phyloP scores from a whole-genome alignment of 1,140 invertebrate genomes.

The Apis cerana region DNA sequence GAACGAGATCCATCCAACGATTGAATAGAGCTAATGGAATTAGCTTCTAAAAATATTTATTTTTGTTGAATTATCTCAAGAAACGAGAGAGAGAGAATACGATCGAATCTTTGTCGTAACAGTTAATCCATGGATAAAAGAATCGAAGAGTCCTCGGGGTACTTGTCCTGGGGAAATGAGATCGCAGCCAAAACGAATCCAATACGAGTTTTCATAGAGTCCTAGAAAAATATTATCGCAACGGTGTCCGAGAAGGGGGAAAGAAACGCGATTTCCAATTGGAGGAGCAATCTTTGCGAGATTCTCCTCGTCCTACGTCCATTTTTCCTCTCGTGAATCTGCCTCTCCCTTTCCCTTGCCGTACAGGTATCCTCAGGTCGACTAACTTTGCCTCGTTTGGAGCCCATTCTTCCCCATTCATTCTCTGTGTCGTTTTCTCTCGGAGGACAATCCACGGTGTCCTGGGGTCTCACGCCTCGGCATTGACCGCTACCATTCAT shows the following conservation, averaged over 20 bases:
- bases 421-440: slow-evolving; percentile 53
- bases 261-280: slow-evolving; percentile 40
- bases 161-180: slow-evolving; percentile 22
- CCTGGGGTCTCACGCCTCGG: slow-evolving; percentile 65
- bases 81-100: neutral
- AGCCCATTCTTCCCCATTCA: slow-evolving; percentile 63
- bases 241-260: neutral
- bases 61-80: slow-evolving; percentile 1
- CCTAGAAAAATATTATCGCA: slow-evolving; percentile 64
- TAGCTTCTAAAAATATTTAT: slow-evolving; percentile 33
- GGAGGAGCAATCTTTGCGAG: no score
- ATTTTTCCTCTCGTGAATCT: slow-evolving; percentile 47
- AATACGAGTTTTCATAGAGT: slow-evolving; percentile 53
- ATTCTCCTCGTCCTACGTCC: no score
- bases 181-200: slow-evolving; percentile 24
- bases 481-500: slow-evolving; percentile 64
- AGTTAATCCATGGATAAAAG: slow-evolving; percentile 22
- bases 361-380: slow-evolving; percentile 48
- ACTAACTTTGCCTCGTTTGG: slow-evolving; percentile 65
- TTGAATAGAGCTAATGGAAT: slow-evolving; percentile 1
- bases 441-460: slow-evolving; percentile 59
- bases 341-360: slow-evolving; percentile 9
- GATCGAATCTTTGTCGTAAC: neutral
- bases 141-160: neutral
- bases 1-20: neutral